These are phyloP conservation scores for Thermophis baileyi DNA, from an alignment of 2,113 vertebrate species.

Conservation along the genomic window DNA sequence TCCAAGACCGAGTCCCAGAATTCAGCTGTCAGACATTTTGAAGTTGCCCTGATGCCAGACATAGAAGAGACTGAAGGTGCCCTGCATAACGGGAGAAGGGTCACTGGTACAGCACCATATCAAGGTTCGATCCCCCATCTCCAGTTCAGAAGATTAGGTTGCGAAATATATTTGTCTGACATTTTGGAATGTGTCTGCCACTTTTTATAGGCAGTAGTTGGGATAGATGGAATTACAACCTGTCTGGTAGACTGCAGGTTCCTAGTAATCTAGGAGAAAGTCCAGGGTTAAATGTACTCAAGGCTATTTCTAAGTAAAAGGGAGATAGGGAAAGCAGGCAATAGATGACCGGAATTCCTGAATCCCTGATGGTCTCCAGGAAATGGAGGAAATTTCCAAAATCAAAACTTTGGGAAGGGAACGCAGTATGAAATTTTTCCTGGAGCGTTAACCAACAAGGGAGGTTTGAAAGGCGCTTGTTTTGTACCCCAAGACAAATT, in stretches of 20 bases:
- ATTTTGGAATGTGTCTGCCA: neutral
- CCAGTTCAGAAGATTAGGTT: neutral
- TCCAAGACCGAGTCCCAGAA: neutral
- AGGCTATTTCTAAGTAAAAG: neutral
- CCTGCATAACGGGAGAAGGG: neutral
- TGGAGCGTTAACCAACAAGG: neutral
- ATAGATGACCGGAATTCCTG: neutral
- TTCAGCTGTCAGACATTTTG: neutral
- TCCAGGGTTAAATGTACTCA: neutral
- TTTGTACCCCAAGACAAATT: neutral
- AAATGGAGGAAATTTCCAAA: neutral
- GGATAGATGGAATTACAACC: neutral
- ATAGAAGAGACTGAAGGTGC: neutral
- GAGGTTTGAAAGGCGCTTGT: neutral
- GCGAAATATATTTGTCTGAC: neutral
- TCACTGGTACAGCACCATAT: neutral
- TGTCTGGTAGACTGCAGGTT: neutral
- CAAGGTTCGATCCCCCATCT: neutral
- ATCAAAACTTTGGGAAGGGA: neutral
- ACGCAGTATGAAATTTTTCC: neutral
- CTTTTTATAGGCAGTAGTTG: neutral
- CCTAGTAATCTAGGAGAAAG: neutral
- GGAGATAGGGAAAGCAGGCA: neutral
- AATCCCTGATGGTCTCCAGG: neutral
- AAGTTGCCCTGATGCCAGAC: neutral